A percentile compares a stretch with the other conserved stretches of the same genome.
Conservation (phyloP, 2,888 invertebrate species). For the Belgica antarctica region DNA sequence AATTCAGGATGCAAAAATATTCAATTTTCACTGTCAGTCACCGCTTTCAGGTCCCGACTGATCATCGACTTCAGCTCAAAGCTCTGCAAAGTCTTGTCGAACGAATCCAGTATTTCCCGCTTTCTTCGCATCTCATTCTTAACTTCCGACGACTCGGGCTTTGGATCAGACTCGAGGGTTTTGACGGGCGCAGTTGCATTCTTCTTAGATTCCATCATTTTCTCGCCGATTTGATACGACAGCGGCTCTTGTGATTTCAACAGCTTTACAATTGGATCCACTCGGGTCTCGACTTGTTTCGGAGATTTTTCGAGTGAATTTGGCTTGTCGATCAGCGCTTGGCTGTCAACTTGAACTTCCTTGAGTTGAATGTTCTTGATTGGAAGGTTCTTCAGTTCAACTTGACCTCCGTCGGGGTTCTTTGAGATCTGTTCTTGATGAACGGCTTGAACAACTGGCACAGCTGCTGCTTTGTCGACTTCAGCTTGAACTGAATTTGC, state of each 20-base stretch:
- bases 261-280: conserved; percentile 21
- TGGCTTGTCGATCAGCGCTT: neutral
- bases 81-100: neutral
- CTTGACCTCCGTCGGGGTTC: neutral
- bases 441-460: conserved; percentile 52
- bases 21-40: conserved; percentile 2
- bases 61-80: conserved; percentile 20
- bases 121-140: conserved; percentile 40
- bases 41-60: conserved; percentile 33
- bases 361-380: conserved; percentile 48
- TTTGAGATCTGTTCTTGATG: no score
- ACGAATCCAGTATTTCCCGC: neutral
- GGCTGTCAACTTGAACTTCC: conserved; percentile 9
- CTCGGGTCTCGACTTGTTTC: neutral
- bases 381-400: conserved; percentile 45
- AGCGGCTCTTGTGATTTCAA: conserved; percentile 48
- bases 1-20: conserved; percentile 15
- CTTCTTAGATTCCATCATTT: conserved; percentile 9
- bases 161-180: neutral
- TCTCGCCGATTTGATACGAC: conserved; percentile 51
- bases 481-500: conserved; percentile 29
- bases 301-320: neutral
- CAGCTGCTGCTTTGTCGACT: conserved; percentile 49
- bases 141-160: neutral
- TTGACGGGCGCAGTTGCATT: neutral